Evolutionary conservation across 2,888 invertebrate genomes (phyloP).

Genomic region (Chrysotoxum bicinctum): DNA sequence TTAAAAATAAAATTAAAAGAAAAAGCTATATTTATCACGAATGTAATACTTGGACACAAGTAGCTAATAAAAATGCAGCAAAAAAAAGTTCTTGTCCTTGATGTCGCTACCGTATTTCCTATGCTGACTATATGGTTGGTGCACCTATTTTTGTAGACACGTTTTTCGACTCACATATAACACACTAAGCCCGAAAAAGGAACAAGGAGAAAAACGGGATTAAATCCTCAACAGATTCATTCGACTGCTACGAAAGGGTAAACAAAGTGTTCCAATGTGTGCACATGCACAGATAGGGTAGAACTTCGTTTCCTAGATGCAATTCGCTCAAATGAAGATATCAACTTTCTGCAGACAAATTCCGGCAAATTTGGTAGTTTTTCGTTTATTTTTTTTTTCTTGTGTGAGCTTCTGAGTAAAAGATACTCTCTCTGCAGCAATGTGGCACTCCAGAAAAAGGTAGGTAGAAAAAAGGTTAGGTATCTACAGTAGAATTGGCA

Average conservation of each 20-base stretch:
- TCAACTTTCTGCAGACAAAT: slow-evolving; percentile 72
- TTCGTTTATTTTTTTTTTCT: slow-evolving; percentile 7
- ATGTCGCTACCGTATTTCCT: slow-evolving; percentile 28
- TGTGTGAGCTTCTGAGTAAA: background rate
- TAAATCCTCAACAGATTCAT: slow-evolving; percentile 68
- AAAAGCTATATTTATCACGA: background rate
- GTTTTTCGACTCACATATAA: slow-evolving; percentile 55
- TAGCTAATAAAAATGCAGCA: background rate
- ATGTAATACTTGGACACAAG: background rate
- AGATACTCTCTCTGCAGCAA: slow-evolving; percentile 24
- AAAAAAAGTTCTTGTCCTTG: slow-evolving; percentile 41
- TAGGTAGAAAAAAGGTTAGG: slow-evolving; percentile 1
- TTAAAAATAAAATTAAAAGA: too few species aligned
- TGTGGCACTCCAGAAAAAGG: slow-evolving; percentile 21
- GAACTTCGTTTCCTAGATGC: slow-evolving; percentile 40
- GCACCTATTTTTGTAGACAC: slow-evolving; percentile 54
- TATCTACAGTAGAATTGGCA: background rate
- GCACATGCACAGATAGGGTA: slow-evolving; percentile 51
- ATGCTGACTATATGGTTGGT: slow-evolving; percentile 8
- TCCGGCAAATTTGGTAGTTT: slow-evolving; percentile 57
- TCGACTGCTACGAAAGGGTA: slow-evolving; percentile 62
- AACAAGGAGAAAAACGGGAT: slow-evolving; percentile 50
- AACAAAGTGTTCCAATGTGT: slow-evolving; percentile 69
- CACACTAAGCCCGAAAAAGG: slow-evolving; percentile 2
- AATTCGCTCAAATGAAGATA: slow-evolving; percentile 71